Base-by-base conservation (phyloP, 2,113 vertebrate genomes). In the Gambusia affinis region DNA sequence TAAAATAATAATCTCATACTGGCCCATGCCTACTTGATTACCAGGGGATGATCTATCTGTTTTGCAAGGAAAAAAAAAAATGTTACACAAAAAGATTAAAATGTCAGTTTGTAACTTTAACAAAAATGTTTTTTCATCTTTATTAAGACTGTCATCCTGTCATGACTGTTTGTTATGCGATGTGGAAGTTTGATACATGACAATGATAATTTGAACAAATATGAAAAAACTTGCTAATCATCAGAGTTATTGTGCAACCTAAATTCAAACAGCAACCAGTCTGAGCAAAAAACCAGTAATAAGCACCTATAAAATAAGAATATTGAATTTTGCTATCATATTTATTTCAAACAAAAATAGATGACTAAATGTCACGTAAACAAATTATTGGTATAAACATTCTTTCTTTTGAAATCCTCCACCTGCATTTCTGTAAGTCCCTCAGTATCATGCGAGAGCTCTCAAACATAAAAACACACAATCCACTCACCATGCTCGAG, bases 401-500 rank as follows among this genome's bases (percentile, higher is more conserved):
- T 57, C 42, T 71, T 60, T 72, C 28, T 27, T 64, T 29, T 73
- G 47, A 0, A 83, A 62, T 63, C 64, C 15, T 31, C 17, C 57
- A 44, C 70, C 28, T 70, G 61, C 35, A 28, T 39, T 10, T 1
- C 65, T 60, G n/a, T 33, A 28, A 47, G 27, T 27, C 30, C 27
- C 70, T 19, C 7, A 75, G 54, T 22, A 35, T 14, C 17, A 28
- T 47, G n/a, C 67, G 31, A 35, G 24, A 68, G 8, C 65, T 44
- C 35, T 37, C 72, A 73, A 54, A 73, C 75, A 75, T 6, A 70
- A 19, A 64, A 39, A 66, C 65, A 69, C 60, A 76, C 60, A 2
- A 35, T 4, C 15, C 1, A 29, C 96, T 97, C 92, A 98, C 97
- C 96, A 0, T 95, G 96, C 27, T 97, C 97, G 77, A 95, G 94